These are phyloP conservation scores for Zingel zingel DNA, from an alignment of 2,113 vertebrate genomes.

Conservation along the genomic window DNA sequence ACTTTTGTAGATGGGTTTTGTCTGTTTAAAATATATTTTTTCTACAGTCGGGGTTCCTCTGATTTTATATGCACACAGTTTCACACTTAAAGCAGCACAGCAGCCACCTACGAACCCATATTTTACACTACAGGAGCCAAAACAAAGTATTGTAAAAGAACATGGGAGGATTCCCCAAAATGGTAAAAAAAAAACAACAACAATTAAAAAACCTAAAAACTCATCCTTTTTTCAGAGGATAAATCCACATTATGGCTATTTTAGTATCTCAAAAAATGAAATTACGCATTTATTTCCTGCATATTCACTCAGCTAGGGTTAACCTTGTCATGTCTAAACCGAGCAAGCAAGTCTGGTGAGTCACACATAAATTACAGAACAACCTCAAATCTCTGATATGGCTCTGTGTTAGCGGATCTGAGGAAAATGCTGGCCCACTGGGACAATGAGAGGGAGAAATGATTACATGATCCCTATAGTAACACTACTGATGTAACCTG, in stretches of 20 bases:
- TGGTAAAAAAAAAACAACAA: not conserved
- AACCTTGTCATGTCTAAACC: slow-evolving; percentile 61
- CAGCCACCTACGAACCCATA: slow-evolving; percentile 29
- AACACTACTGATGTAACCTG: slow-evolving; percentile 11
- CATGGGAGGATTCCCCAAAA: slow-evolving; percentile 16
- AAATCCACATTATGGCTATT: slow-evolving; percentile 47
- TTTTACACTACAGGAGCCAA: not conserved
- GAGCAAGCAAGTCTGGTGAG: slow-evolving; percentile 36
- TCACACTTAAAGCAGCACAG: slow-evolving; percentile 3
- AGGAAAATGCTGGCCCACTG: slow-evolving; percentile 20
- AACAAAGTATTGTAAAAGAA: not conserved
- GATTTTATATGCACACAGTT: slow-evolving; percentile 7
- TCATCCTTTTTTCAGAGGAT: slow-evolving; percentile 42
- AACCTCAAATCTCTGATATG: slow-evolving; percentile 9
- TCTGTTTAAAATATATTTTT: slow-evolving; percentile 13
- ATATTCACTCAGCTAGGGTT: slow-evolving; percentile 39
- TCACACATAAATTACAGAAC: slow-evolving; percentile 57
- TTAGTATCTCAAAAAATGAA: slow-evolving; percentile 27
- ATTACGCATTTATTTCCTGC: slow-evolving; percentile 16
- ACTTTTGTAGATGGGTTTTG: slow-evolving; percentile 10
- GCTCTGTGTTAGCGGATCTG: slow-evolving; percentile 16
- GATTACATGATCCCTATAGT: slow-evolving; percentile 29
- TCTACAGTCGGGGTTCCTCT: not conserved
- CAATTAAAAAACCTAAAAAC: not conserved
- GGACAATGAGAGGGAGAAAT: slow-evolving; percentile 38